Base-by-base conservation (phyloP, 2,888 invertebrate genomes). In the Tipula unca region DNA sequence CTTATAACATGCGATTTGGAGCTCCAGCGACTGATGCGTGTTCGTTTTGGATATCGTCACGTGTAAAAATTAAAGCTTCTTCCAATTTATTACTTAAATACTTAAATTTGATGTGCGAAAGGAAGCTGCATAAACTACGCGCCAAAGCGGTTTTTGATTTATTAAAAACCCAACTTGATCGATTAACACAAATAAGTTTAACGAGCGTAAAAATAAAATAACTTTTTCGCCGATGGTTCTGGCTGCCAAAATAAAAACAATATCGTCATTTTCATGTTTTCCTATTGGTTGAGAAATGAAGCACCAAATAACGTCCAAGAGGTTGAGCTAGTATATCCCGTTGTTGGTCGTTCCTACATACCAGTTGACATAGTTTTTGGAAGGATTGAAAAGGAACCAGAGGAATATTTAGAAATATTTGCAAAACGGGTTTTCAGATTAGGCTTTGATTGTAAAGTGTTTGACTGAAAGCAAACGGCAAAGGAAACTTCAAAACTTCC, bases 201-300 rank as follows among this genome's bases (percentile, higher is more conserved):
- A 39, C 14, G 39, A 39, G 13, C 13, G 39, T 13, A 10, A 42
- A 42, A 14, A 4, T n/a, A 32, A 42, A 42, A 42, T 42, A 42
- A 42, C 4, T n/a, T 42, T 8, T 39, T 39, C 39, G 14, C 14
- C 14, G 42, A 14, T 36, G 36, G 36, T 29, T 89, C 88, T 86
- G 88, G 87, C 25, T 88, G 89, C 20, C 88, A 89, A 87, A 89
- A 88, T 86, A 89, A 88, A 86, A 89, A 89, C 86, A 86, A 87
- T 5, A 88, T 86, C 10, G 86, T 89, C 86, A 54, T 88, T 36
- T 87, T 86, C 36, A 88, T 89, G 88, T 87, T 86, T 83, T 85
- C 85, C 82, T 86, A 86, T 84, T 89, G 88, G 88, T 82, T 88
- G 35, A 32, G 25, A 69, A 84, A 86, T 39, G 42, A 86, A 85